Evolutionary conservation across 2,797 vertebrate species (phyloP), one percentile per base, ranked within the genome.

Genomic region (Pseudochirops corinnae): DNA sequence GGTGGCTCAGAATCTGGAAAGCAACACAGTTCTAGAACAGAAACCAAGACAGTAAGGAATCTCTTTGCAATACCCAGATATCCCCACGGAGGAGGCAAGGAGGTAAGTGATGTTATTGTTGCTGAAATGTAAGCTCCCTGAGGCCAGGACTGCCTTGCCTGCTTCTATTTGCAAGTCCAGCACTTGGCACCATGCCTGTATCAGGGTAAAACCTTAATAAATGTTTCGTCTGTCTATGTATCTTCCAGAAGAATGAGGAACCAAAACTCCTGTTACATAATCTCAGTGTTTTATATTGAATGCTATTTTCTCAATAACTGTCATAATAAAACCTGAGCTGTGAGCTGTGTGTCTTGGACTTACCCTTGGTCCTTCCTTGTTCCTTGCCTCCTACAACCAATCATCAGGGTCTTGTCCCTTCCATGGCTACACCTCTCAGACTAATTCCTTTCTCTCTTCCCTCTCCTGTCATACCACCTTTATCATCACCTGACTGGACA

Each of bases 301-400:
- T 46, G 26, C 39, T 26, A 87, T 50, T 87, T 87, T 87, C 74
- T 18, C 74, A 87, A 50, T 87, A 87, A 87, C 39, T 87, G 74
- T 50, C 74, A 87, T 87, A 24, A 87, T 87, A 87, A 87, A 87
- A 87, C 74, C 74, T 87, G 74, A 87, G 39, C 39, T 87, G 39
- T 87, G 39, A 87, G 39, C 39, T 87, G 39, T 87, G 39, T 91
- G 92, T 58, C 90, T 92, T 33, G 21, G 55, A 29, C 67, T 82
- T 82, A 24, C 2, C 67, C 21, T 46, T 46, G 39, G 24, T 50
- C 50, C 74, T 58, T 95, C 74, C 74, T 87, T 50, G 74, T 87
- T 87, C 74, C 74, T 87, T 50, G 21, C 74, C 74, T 92, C 56
- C 46, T 4, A 28, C 94, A 92, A 74, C 56, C 96, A 93, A 67